Conservation (phyloP, 2,113 vertebrate genomes). For the Varanus salvator region DNA sequence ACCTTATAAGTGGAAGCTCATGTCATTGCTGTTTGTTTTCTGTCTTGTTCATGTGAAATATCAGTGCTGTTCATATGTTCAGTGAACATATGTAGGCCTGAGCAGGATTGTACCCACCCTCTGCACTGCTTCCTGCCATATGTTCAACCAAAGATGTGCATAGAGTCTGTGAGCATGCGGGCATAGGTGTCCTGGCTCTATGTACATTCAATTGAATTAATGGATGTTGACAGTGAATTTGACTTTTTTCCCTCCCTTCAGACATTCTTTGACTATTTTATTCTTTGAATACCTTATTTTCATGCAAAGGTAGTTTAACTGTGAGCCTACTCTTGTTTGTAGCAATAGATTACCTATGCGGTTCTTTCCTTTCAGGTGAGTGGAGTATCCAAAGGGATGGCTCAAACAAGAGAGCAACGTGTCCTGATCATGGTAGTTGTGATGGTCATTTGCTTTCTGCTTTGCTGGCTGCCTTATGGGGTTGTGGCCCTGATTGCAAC, state of each 20-base stretch:
- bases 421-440: conserved; percentile 78
- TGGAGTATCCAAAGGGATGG: conserved; percentile 31
- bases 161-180: not conserved
- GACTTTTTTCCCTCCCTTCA: not conserved
- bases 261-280: not conserved
- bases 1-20: not conserved
- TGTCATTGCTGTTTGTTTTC: not conserved
- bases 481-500: conserved; percentile 77
- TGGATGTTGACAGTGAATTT: not conserved
- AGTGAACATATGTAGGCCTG: not conserved
- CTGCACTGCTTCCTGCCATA: not conserved
- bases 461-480: conserved; percentile 84
- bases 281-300: accelerated
- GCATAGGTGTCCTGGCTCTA: not conserved
- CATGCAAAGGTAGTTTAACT: not conserved
- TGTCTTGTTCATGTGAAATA: not conserved
- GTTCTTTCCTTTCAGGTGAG: conserved; percentile 57
- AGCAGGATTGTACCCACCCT: not conserved
- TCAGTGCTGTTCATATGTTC: not conserved
- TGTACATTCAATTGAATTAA: not conserved
- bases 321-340: not conserved
- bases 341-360: accelerated
- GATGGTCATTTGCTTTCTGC: conserved; percentile 82
- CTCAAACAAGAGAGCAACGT: conserved; percentile 69
- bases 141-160: not conserved